Base-by-base conservation (phyloP, 1,140 invertebrate species). In the Acromyrmex echinatior region DNA sequence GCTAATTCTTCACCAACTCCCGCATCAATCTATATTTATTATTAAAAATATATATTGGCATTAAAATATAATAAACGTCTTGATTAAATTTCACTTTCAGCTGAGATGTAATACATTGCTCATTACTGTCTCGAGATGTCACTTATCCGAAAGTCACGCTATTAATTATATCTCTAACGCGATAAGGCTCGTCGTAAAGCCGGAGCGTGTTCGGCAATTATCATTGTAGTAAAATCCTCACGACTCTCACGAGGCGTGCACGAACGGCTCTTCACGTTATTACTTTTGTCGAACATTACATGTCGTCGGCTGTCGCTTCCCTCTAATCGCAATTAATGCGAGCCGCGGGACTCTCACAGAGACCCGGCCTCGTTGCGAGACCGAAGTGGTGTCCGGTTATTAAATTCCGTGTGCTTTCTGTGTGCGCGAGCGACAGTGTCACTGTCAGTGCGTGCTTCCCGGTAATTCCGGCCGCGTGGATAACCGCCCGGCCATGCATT, bases 261-360 rank as follows among this genome's bases (percentile, higher is more conserved):
- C 31, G 6, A 28, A 45, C 18, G 25, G n/a, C 88, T 86, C 87
- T 56, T 77, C 63, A 86, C 51, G 45, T 88, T 88, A 89, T 89
- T 88, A 89, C 73, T 89, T 89, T 79, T 77, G 78, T 65, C 66
- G 62, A 80, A 89, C 81, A 39, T 21, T 78, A 90, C 84, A 68
- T 65, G 87, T 81, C 82, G 84, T 84, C 45, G 77, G 18, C 49
- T 71, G 76, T 86, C 87, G 87, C 49, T 56, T 58, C 14, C 53
- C 21, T 70, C 39, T 90, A 90, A 90, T 90, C 79, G 86, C 62
- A 90, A 90, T 90, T 89, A 90, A 90, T 82, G 49, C 77, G 77
- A 71, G 70, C n/a, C n/a, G 45, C 80, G 60, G 21, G 74, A 77
- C 53, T 56, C 53, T 56, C 51, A 53, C 35, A 21, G 45, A 53